Evolutionary conservation across 2,113 vertebrate genomes (phyloP).

Genomic region (Gulo gulo): DNA sequence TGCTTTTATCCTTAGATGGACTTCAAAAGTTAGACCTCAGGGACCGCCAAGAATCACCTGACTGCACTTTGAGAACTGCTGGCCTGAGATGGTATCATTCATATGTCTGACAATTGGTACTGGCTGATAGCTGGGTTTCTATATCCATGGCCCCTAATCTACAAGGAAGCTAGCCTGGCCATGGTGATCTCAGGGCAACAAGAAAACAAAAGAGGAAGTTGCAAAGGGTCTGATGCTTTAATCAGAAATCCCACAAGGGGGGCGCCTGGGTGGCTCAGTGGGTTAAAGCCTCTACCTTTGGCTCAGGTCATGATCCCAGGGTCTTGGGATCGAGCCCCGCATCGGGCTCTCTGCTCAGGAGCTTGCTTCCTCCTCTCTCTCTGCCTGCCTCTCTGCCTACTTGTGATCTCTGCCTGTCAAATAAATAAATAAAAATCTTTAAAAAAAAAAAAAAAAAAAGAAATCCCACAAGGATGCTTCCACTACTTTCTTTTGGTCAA

Average conservation of each 20-base stretch:
- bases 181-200: neutral
- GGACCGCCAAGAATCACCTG: neutral
- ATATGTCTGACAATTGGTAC: neutral
- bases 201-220: neutral
- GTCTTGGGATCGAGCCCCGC: too few species aligned
- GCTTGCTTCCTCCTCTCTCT: too few species aligned
- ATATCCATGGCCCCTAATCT: neutral
- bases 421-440: too few species aligned
- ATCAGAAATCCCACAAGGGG: neutral
- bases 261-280: too few species aligned
- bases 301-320: too few species aligned
- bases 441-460: neutral
- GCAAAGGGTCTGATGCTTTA: neutral
- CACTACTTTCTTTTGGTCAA: neutral
- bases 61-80: neutral
- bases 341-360: too few species aligned
- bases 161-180: neutral
- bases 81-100: neutral
- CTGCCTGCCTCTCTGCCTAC: too few species aligned
- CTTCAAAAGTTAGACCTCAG: neutral
- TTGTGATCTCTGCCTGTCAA: too few species aligned
- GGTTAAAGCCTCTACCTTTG: too few species aligned
- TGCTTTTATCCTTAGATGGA: neutral
- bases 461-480: neutral
- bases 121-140: neutral